Evolutionary conservation across 2,888 invertebrate genomes (phyloP), one percentile per base, ranked within the genome.

Genomic region (Hetaerina titia): DNA sequence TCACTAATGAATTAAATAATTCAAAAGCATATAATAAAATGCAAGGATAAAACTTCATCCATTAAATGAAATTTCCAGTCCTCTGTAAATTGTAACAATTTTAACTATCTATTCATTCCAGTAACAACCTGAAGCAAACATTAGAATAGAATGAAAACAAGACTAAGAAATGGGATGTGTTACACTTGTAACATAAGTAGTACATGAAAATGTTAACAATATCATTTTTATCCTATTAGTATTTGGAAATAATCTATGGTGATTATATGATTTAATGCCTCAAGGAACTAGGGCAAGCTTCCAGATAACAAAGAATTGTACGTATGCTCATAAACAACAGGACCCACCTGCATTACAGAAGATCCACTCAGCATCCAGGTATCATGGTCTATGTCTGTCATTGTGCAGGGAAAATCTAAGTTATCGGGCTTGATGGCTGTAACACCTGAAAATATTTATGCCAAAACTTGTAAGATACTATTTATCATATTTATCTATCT

Each of bases 341-440:
- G 88, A 95, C 92, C 22, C 94, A 96, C 96, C 95, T 98, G 98
- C 98, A 99, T 99, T 96, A 99, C 98, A 95, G 99, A 98, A 0
- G 98, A 98, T 0, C 99, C 99, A 96, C 99, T 99, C 17, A 99
- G 97, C 97, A 99, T 99, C 97, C 99, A 99, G 0, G 99, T 99
- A 96, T 99, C 99, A 96, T 98, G 98, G 96, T 98, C 98, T 95
- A 99, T 98, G 96, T 99, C 99, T 0, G 99, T 99, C 96, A 99
- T 99, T 8, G 99, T 99, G 89, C 98, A 98, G 0, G 99, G 98
- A 95, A 98, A 97, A 95, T 98, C 98, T 95, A 99, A 97, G 96
- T 99, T 99, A 96, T 99, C 99, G 0, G 99, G 99, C 25, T 98
- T 98, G n/a, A 99, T 98, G 0, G 98, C 98, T 0, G 99, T 99